These are phyloP conservation scores for Carcharodon carcharias DNA, from an alignment of 2,797 vertebrate genomes.

Conservation along the genomic window DNA sequence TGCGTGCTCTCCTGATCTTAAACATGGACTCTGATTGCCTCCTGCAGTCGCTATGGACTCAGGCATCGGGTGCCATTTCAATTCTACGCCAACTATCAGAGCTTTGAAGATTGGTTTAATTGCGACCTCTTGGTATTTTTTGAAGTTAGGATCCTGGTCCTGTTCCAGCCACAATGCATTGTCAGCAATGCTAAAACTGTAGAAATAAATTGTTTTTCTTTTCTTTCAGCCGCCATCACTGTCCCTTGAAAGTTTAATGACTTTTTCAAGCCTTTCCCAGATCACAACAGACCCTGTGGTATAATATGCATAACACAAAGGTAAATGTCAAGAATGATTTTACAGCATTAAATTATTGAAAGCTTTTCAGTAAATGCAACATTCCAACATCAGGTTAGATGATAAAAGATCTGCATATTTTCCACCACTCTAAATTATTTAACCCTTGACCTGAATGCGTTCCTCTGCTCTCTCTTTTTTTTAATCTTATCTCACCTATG, in stretches of 20 bases:
- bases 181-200: neutral
- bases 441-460: neutral
- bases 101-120: neutral
- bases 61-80: no score
- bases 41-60: neutral
- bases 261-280: neutral
- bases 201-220: neutral
- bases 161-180: neutral
- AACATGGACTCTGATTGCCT: neutral
- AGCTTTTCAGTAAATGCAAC: neutral
- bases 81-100: neutral
- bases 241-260: neutral
- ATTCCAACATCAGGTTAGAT: neutral
- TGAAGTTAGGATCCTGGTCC: neutral
- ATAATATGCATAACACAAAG: neutral
- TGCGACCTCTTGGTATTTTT: neutral
- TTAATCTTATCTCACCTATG: neutral
- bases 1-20: neutral
- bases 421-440: neutral
- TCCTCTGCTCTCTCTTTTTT: neutral
- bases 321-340: slow-evolving; percentile 25
- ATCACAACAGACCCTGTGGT: neutral
- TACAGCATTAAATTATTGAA: neutral
- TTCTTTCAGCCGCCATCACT: neutral
- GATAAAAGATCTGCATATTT: neutral